A percentile compares a stretch with the other conserved stretches of the same genome.
phyloP scores from a whole-genome alignment of 2,797 vertebrate species.

The Pterois miles region DNA sequence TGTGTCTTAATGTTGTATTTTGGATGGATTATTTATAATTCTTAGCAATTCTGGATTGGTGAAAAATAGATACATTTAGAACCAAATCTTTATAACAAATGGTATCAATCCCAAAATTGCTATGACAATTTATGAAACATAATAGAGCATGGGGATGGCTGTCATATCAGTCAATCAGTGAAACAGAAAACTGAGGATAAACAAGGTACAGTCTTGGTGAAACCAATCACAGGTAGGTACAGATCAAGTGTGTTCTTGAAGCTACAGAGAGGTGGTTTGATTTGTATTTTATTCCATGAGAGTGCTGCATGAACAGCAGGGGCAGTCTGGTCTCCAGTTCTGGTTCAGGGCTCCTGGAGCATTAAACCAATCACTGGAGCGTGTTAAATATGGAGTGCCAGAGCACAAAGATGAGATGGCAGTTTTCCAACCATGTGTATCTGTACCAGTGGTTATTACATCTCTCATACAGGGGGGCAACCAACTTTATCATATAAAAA shows the following conservation, averaged over 20 bases:
- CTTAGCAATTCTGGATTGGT: too few relatives aligned
- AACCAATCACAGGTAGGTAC: background rate
- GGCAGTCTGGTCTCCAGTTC: constrained; percentile 22
- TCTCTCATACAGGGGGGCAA: constrained; percentile 12
- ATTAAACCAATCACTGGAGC: constrained; percentile 29
- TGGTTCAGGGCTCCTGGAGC: constrained; percentile 15
- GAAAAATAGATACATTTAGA: too few relatives aligned
- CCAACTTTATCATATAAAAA: constrained; percentile 17
- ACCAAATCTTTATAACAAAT: too few relatives aligned
- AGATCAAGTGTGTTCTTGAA: background rate
- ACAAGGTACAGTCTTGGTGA: background rate
- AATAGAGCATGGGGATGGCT: too few relatives aligned
- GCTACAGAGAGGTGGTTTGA: background rate
- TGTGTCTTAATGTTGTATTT: too few relatives aligned
- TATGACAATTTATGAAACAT: too few relatives aligned
- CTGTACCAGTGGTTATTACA: constrained; percentile 32
- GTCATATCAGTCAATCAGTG: background rate
- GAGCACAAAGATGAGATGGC: constrained; percentile 28
- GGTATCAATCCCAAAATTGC: too few relatives aligned
- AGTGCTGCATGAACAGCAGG: constrained; percentile 7
- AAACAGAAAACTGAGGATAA: background rate
- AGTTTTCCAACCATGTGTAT: constrained; percentile 32
- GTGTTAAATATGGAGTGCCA: constrained; percentile 13
- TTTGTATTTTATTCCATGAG: constrained; percentile 19
- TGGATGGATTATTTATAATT: too few relatives aligned